Evolutionary conservation across 2,888 invertebrate genomes (phyloP), one percentile per base, ranked within the genome.

Genomic region (Metellina segmentata): DNA sequence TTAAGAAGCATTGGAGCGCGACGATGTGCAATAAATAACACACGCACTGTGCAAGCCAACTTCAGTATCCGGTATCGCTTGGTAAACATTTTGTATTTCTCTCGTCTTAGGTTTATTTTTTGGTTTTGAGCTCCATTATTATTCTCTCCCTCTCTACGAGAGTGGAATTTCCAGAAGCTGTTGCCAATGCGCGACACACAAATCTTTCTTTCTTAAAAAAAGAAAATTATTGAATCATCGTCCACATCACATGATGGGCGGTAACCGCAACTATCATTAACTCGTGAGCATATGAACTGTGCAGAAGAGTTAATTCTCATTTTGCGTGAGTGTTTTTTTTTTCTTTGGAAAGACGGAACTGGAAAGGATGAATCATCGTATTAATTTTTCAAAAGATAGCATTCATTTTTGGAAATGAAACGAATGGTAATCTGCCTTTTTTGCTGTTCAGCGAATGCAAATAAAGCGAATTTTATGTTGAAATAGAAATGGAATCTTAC

Each of bases 261-360:
- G 82, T 49, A 89, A 89, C 89, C 82, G 72, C 77, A 89, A 88
- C 82, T 70, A 51, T 89, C 89, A 89, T 82, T 89, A 82, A 61
- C 20, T 86, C 19, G 49, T 78, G 70, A 77, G 89, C 74, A 81
- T 88, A 34, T 52, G 20, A 61, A 69, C 83, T 16, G 9, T 19
- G 16, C 52, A 52, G 78, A 79, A 86, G 13, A 61, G 88, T 74
- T 88, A 81, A 88, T 88, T 81, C 51, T 82, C 70, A 48, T 77
- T 82, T 82, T 74, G 88, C 88, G 88, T 82, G 53, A 70, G 70
- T 78, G 52, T 71, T 71, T 52, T 74, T 72, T 52, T 72, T 74
- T 53, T 71, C 52, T 13, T 61, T 8, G 11, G 61, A 61, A 61
- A 61, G 83, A 74, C 74, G 74, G 72, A 79, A 20, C 74, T 53